These are phyloP conservation scores for Sisor rabdophorus DNA, from an alignment of 2,113 vertebrate genomes.

Conservation along the genomic window DNA sequence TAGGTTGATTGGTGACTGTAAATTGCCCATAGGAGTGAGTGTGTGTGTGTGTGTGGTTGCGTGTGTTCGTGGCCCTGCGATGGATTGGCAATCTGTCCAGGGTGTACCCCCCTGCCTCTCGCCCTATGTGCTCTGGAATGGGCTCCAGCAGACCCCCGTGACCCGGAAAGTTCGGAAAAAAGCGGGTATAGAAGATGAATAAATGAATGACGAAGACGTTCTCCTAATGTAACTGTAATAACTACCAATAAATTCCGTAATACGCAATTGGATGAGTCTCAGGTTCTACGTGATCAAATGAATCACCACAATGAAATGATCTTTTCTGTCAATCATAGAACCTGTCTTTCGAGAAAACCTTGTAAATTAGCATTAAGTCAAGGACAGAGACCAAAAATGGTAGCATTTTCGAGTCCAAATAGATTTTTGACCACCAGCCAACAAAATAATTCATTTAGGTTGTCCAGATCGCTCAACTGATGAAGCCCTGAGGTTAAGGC, in stretches of 20 bases:
- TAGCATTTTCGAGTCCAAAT: background rate
- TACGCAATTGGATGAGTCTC: background rate
- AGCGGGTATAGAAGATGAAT: no score
- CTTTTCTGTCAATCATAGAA: background rate
- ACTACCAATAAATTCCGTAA: background rate
- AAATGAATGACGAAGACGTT: no score
- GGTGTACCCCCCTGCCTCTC: no score
- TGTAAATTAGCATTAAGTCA: background rate
- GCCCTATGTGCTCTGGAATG: no score
- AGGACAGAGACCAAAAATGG: background rate
- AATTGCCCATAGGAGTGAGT: no score
- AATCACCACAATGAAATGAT: background rate
- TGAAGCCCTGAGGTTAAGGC: background rate
- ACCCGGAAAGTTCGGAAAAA: no score
- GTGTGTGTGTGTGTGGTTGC: no score
- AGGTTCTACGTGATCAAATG: background rate
- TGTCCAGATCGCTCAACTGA: background rate
- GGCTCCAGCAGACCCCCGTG: no score
- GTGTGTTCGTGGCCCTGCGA: no score
- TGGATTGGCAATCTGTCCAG: no score
- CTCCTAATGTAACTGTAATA: background rate
- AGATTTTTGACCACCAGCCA: background rate
- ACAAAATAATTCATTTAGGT: background rate
- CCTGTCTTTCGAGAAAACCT: background rate
- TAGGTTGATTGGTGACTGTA: no score